Evolutionary conservation across 1,140 invertebrate genomes (phyloP).

Genomic region (Dendrolimus kikuchii): DNA sequence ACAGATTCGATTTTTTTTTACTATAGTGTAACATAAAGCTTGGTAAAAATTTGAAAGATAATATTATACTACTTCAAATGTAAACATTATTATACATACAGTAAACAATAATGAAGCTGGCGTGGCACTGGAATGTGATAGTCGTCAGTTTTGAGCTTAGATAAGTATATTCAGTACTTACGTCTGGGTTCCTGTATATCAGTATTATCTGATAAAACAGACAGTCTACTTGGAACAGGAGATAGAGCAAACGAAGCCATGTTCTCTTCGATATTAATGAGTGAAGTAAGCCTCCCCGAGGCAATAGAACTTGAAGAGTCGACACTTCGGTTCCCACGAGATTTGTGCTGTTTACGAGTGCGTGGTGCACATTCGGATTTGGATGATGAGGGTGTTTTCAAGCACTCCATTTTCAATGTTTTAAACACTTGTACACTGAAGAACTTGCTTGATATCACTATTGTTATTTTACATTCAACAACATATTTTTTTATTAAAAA

Average conservation of each 20-base stretch:
- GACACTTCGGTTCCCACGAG: slow-evolving; percentile 33
- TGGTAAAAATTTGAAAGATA: too few relatives aligned
- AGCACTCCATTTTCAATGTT: slow-evolving; percentile 25
- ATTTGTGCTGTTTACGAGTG: slow-evolving; percentile 26
- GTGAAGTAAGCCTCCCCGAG: slow-evolving; percentile 29
- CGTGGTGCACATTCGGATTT: slow-evolving; percentile 28
- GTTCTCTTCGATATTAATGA: slow-evolving; percentile 27
- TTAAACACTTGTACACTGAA: background rate
- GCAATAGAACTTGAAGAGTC: slow-evolving; percentile 34
- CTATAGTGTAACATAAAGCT: too few relatives aligned
- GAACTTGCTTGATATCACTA: too few relatives aligned
- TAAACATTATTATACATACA: too few relatives aligned
- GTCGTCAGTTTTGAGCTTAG: too few relatives aligned
- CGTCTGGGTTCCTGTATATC: slow-evolving; percentile 43
- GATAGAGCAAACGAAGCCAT: slow-evolving; percentile 34
- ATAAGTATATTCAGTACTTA: slow-evolving; percentile 22
- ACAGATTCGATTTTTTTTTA: too few relatives aligned
- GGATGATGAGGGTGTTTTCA: slow-evolving; percentile 41
- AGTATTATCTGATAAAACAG: slow-evolving; percentile 41
- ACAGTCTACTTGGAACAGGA: slow-evolving; percentile 30
- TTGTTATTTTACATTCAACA: too few relatives aligned
- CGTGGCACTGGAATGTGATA: too few relatives aligned
- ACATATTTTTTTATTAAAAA: too few relatives aligned
- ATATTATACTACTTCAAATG: too few relatives aligned
- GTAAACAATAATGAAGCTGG: too few relatives aligned